Evolutionary conservation across 1,140 invertebrate species (phyloP), one percentile per base, ranked within the genome.

Genomic region (Anoplophora glabripennis): DNA sequence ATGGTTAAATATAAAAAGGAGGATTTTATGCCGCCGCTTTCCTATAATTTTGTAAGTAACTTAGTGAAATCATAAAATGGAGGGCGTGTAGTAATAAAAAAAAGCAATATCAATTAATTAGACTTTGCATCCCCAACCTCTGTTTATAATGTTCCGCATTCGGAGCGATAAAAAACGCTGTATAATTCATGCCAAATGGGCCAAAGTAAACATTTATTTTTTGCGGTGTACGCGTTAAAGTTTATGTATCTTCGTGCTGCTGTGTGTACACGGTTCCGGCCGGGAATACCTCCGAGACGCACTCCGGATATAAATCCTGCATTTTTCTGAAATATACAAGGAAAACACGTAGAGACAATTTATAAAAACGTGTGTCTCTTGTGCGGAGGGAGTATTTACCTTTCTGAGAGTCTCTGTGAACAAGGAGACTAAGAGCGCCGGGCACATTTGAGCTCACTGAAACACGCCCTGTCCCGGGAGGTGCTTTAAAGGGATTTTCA

Each of bases 311-410:
- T 63, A 63, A 63, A 63, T 63, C 60, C 56, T 46, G 49, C 56
- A 63, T 58, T 58, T 63, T 63, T 63, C 41, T 58, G 44, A 47
- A 53, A 58, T 47, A 53, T 58, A 53, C 47, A 58, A 34, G 55
- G 44, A 63, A 63, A 58, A 63, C 60, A 63, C 60, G 60, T 63
- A 63, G 60, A 63, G 60, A 63, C 60, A 63, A 63, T 63, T 63
- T 58, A 63, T 63, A 63, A 58, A 63, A 63, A 63, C 60, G 56
- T 63, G 60, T 63, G 60, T 63, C 60, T 63, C 56, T 49, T 53
- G 56, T 58, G 60, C 60, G 44, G 42, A 49, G 60, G 60, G 60
- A 63, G 56, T 63, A 63, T 63, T 63, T 63, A 63, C 60, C 60
- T 63, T 63, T 21, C 41, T 49, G 49, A 47, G 53, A 53, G 56